Evolutionary conservation across 2,797 vertebrate genomes (phyloP).

Genomic region (Sternotherus odoratus): DNA sequence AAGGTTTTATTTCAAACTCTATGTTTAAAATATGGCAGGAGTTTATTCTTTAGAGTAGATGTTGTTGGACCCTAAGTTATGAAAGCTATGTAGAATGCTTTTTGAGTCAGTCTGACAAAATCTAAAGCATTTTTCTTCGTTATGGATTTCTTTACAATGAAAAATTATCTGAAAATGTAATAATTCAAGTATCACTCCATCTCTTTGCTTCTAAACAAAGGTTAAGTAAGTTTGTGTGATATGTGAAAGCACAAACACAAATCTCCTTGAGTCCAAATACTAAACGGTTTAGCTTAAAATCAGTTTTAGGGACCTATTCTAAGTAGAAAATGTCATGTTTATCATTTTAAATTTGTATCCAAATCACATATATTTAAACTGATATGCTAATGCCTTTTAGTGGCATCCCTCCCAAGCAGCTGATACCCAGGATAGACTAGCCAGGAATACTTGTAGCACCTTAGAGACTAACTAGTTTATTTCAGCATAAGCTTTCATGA

Average conservation of each 20-base stretch:
- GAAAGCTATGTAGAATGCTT: background rate
- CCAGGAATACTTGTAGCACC: no score
- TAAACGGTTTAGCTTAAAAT: background rate
- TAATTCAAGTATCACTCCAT: background rate
- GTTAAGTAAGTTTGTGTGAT: background rate
- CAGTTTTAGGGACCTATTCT: no score
- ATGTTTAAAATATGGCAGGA: rapidly evolving
- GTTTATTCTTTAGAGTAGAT: background rate
- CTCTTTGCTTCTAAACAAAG: background rate
- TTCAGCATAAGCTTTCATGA: no score
- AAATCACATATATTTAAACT: no score
- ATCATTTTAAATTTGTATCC: no score
- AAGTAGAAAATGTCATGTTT: no score
- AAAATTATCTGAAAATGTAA: background rate
- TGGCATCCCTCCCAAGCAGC: no score
- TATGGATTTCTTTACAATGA: background rate
- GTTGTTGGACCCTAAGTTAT: background rate
- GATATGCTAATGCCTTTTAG: no score
- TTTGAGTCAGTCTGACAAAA: background rate
- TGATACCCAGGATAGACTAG: no score
- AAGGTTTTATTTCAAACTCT: background rate
- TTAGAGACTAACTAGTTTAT: no score
- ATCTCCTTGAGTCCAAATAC: background rate
- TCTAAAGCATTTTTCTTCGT: background rate
- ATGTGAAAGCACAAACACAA: background rate